A percentile compares a stretch with the other conserved stretches of the same genome.
phyloP scores from a whole-genome alignment of 2,797 vertebrate species.

The Dendrocincla fuliginosa region DNA sequence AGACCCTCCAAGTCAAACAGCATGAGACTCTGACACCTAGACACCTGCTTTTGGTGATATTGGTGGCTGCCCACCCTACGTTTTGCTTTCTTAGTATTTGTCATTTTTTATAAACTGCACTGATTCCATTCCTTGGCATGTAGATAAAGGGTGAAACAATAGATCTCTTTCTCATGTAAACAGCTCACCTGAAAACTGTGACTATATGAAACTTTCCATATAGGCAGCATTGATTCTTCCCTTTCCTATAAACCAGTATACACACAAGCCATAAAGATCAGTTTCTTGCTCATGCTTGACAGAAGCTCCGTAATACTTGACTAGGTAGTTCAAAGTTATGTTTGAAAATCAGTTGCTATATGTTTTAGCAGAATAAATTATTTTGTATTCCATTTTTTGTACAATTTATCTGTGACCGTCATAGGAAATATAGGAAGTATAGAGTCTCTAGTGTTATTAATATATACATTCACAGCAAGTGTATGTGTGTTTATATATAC shows the following conservation, averaged over 20 bases:
- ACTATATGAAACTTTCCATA: neutral
- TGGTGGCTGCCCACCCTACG: rapidly evolving
- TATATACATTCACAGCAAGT: neutral
- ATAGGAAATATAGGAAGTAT: neutral
- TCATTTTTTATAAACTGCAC: neutral
- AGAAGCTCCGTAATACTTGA: neutral
- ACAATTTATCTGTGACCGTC: neutral
- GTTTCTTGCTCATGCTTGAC: neutral
- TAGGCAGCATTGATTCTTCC: neutral
- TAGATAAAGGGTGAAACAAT: neutral
- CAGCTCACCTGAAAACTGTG: neutral
- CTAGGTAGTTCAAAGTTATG: neutral
- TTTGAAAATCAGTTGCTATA: neutral
- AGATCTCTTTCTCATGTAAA: neutral
- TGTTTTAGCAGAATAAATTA: neutral
- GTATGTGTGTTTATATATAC: neutral
- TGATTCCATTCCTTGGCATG: neutral
- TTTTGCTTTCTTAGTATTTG: neutral
- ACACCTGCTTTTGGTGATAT: neutral
- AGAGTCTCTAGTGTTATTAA: neutral
- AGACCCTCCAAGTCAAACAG: neutral
- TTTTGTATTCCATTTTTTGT: neutral
- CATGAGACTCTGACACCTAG: neutral
- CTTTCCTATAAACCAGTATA: neutral
- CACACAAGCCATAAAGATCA: neutral